Evolutionary conservation across 2,888 invertebrate genomes (phyloP), one percentile per base, ranked within the genome.

Genomic region (Dascillus cervinus): DNA sequence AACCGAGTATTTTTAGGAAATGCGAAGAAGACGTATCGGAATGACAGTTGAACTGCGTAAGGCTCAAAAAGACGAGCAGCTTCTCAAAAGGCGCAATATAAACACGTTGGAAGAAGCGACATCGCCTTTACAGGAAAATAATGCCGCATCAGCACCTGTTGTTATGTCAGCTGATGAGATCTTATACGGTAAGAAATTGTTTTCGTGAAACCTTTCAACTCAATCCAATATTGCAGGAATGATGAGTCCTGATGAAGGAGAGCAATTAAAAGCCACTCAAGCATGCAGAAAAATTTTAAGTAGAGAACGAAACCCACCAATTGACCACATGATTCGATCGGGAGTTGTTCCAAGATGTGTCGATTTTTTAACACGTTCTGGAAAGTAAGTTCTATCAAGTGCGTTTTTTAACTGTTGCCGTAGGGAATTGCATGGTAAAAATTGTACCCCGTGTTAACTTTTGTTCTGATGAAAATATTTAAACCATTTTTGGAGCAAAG

Each of bases 21-120:
- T 94, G 60, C 79, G 96, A 26, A 77, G 91, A 42, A 80, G 92
- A 44, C 76, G 97, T 32, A 86, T 79, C 37, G 94, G 95, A 62
- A 79, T 87, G 25, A 86, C 85, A 2, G 81, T 97, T 2, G 89
- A 95, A 47, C 70, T 98, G 15, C 77, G 97, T 9, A 96, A 96
- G 67, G 84, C 88, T 10, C 85, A 86, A 33, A 86, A 95, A 47
- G 94, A 96, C 62, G 94, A 96, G 50, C 92, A 94, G 58, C 68
- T 97, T 20, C 75, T 86, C 31, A 98, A 98, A 64, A 72, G 90
- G 11, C 72, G 96, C 32, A 94, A 95, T 48, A 74, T 95, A 46
- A 65, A 74, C 2, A 73, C 71, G 9, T 70, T 71, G 23, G 74
- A 73, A 0, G 70, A 69, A 3, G 66, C 71, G 6, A 64, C 63